Base-by-base conservation (phyloP, 2,888 invertebrate species). In the Nemapogon koenigi region DNA sequence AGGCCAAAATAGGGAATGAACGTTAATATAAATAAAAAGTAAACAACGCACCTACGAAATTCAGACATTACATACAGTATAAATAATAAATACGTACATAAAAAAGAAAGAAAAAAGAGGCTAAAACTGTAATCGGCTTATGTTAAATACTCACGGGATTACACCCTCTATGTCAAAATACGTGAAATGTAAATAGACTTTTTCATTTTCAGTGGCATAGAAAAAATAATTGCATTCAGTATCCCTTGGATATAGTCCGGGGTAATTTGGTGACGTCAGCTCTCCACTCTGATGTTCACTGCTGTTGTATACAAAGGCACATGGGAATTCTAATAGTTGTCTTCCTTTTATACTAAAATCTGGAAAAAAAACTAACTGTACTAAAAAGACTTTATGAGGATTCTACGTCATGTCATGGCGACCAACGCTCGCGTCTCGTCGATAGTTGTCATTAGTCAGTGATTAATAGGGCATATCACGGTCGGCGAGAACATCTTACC, bases 101-200 rank as follows among this genome's bases (percentile, higher is more conserved):
- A n/a, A n/a, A n/a, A n/a, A n/a, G n/a, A n/a, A n/a, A n/a, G n/a
- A n/a, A n/a, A n/a, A n/a, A n/a, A n/a, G n/a, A n/a, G n/a, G n/a
- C n/a, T n/a, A n/a, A 22, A 7, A 22, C 10, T 22, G 22, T 10
- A 22, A 6, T 22, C 6, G 22, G 22, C 6, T 22, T 7, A 22
- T 7, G 10, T 7, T 22, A 45, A 39, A 45, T 55, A 86, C 90
- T 88, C 82, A 97, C 96, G 94, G 95, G 48, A 87, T 79, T 41
- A 96, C 90, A 43, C 97, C 97, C 71, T 97, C 97, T 15, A 97
- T 90, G 62, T 96, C 94, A 59, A 96, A 96, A 68, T 91, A 90
- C 41, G 88, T 88, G 64, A 96, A 96, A 57, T 89, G 89, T 48
- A 95, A 80, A 57, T 88, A 88, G 38, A 93, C 85, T 53, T 86